Evolutionary conservation across 2,888 invertebrate species (phyloP).

Genomic region (Neoascia interrupta): DNA sequence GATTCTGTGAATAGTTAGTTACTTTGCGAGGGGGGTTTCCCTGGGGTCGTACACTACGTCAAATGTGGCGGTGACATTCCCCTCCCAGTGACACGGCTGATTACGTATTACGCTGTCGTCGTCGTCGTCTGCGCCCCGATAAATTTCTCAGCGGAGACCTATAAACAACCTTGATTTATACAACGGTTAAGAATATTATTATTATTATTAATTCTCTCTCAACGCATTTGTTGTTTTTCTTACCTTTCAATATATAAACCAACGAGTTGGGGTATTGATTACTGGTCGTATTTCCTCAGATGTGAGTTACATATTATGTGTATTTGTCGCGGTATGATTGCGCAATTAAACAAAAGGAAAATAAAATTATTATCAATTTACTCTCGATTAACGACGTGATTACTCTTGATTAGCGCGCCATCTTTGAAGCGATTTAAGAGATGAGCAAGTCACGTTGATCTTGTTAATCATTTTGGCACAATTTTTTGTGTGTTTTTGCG

Average conservation of each 20-base stretch:
- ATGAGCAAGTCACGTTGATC: conserved; percentile 65
- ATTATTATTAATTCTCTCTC: conserved; percentile 7
- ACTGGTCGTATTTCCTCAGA: background rate
- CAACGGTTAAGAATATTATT: conserved; percentile 15
- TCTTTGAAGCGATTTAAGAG: conserved; percentile 51
- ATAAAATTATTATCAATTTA: conserved; percentile 56
- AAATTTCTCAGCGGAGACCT: conserved; percentile 3
- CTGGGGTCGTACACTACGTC: background rate
- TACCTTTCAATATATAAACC: background rate
- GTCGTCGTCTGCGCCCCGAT: background rate
- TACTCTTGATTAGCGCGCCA: conserved; percentile 68
- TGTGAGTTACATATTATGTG: background rate
- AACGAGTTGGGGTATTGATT: conserved; percentile 32
- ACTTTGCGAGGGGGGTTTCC: background rate
- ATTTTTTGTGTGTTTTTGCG: background rate
- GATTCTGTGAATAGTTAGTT: background rate
- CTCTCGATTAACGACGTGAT: conserved; percentile 56
- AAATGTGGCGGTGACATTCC: too few relatives aligned
- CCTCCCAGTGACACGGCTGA: conserved; percentile 13
- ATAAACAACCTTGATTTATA: conserved; percentile 50
- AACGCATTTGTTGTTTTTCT: conserved; percentile 6
- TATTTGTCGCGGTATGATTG: conserved; percentile 27
- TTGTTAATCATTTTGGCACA: conserved; percentile 48
- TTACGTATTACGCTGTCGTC: conserved; percentile 19
- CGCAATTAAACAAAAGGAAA: conserved; percentile 55